A percentile compares a stretch with the other conserved stretches of the same genome.
These are phyloP conservation scores for Takifugu flavidus DNA, from an alignment of 2,113 vertebrate genomes.

Conservation along the genomic window DNA sequence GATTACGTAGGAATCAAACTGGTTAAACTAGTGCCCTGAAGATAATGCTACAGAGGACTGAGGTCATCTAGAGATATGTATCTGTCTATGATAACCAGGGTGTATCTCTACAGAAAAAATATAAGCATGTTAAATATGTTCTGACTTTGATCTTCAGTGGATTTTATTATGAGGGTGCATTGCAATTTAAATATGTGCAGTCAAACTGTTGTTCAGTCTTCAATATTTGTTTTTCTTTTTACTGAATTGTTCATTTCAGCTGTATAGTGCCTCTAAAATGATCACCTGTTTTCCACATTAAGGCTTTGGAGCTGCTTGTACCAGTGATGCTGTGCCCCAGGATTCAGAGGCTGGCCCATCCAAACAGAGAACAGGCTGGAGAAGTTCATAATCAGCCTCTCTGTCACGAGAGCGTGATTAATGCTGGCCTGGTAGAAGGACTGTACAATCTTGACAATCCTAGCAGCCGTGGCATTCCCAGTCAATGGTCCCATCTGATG, in stretches of 20 bases:
- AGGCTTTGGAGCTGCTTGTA: constrained; percentile 38
- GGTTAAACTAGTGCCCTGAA: constrained; percentile 27
- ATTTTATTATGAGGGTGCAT: not conserved
- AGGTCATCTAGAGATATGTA: constrained; percentile 16
- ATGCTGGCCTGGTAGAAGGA: constrained; percentile 49
- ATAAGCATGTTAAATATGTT: not conserved
- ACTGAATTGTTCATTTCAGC: not conserved
- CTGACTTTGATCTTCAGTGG: not conserved
- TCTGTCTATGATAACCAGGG: not conserved
- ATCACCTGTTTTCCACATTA: constrained; percentile 60
- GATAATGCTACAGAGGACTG: constrained; percentile 22
- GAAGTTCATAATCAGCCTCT: constrained; percentile 43
- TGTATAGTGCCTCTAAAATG: not conserved
- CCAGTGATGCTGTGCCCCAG: constrained; percentile 40
- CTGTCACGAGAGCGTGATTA: constrained; percentile 27
- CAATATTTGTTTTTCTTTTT: not conserved
- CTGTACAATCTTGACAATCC: constrained; percentile 51
- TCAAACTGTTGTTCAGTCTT: no score
- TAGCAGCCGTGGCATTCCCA: constrained; percentile 44
- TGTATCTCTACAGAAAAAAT: not conserved
- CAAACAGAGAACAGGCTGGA: constrained; percentile 18
- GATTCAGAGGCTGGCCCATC: constrained; percentile 29
- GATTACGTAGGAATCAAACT: constrained; percentile 34
- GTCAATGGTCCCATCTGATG: constrained; percentile 49
- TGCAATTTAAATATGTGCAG: not conserved